Base-by-base conservation (phyloP, 1,140 invertebrate species). In the Papilio machaon region DNA sequence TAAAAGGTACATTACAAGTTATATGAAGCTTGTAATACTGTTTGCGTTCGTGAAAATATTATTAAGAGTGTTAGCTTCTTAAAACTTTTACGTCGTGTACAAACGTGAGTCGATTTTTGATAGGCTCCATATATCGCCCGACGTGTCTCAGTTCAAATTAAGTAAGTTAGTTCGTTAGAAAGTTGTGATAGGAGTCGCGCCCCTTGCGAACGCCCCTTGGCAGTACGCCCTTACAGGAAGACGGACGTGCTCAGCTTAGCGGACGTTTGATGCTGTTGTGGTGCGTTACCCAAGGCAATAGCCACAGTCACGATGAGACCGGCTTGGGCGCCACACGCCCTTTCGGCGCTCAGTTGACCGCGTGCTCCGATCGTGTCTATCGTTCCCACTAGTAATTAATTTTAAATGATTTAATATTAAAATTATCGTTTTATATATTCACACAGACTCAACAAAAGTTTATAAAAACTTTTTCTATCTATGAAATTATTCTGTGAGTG, bases 271-370 rank as follows among this genome's bases (percentile, higher is more conserved):
- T 17, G 52, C 17, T 58, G n/a, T 75, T 54, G 81, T 47, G 43
- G 13, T 49, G 13, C 49, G 49, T 10, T 23, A 23, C 8, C 60
- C 23, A 64, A 64, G 11, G 13, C 54, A 58, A 67, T n/a, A 43
- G 64, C 79, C 47, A 75, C 89, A 91, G 90, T 92, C 85, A 91
- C 87, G 80, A 89, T 89, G 86, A 87, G 85, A 82, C 82, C 87
- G 86, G 86, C 86, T 43, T 73, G 58, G 85, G 82, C 52, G 86
- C 84, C 86, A 85, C 87, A 88, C 89, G 91, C 84, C 84, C 76
- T 83, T 43, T 79, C 81, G 64, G 75, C 81, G 76, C 82, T 73
- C 54, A 79, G 54, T 81, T 84, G 60, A 64, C 43, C 82, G 84
- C 79, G 84, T 82, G 58, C 58, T 82, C 79, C 81, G 78, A 49